A percentile compares a stretch with the other conserved stretches of the same genome.
These are phyloP conservation scores for Andrena camellia DNA, from an alignment of 2,888 invertebrate genomes.

Conservation along the genomic window DNA sequence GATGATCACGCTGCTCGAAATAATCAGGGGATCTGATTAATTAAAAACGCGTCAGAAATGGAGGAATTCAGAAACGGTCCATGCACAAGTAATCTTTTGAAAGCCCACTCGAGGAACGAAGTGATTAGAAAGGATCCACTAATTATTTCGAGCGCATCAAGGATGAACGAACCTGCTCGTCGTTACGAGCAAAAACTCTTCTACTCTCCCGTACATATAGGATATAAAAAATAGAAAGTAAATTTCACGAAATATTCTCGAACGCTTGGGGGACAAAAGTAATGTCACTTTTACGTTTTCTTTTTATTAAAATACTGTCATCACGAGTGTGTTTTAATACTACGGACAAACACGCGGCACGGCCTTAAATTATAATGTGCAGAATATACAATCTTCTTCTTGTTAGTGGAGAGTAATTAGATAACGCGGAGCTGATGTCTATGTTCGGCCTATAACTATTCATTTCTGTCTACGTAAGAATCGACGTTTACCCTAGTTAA, in stretches of 20 bases:
- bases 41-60: too few species aligned
- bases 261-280: constrained; percentile 14
- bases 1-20: not conserved
- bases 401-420: not conserved
- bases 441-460: not conserved
- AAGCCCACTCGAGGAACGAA: not conserved
- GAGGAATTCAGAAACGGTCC: too few species aligned
- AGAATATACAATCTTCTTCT: not conserved
- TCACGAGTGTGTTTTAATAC: not conserved
- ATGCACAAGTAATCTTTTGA: too few species aligned
- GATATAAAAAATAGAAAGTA: constrained; percentile 46
- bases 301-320: constrained; percentile 44
- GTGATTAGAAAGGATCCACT: not conserved
- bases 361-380: constrained; percentile 16
- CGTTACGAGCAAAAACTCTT: not conserved
- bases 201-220: not conserved
- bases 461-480: not conserved
- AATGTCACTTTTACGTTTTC: not conserved
- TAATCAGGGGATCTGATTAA: constrained; percentile 3
- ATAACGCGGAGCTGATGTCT: not conserved
- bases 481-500: not conserved
- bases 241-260: constrained; percentile 11
- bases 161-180: not conserved
- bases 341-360: not conserved
- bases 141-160: not conserved